These are phyloP conservation scores for Ectropis grisescens DNA, from an alignment of 1,140 invertebrate species.

Conservation along the genomic window DNA sequence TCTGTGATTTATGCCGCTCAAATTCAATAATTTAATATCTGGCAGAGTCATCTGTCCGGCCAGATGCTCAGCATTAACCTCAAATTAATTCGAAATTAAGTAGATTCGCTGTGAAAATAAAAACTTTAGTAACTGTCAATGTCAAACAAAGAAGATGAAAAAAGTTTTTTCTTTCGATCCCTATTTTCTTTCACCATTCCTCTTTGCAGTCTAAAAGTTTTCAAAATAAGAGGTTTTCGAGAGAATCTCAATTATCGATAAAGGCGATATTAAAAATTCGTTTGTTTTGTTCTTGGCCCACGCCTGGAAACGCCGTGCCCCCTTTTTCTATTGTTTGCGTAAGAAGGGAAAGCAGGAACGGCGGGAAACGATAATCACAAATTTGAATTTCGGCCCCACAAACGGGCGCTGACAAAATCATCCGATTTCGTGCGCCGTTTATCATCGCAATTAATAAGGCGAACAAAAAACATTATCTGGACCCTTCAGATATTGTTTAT, in stretches of 20 bases:
- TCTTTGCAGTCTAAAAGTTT: conserved; percentile 67
- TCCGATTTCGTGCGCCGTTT: conserved; percentile 59
- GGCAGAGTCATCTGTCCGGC: conserved; percentile 33
- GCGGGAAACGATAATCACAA: conserved; percentile 58
- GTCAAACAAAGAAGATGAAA: conserved; percentile 71
- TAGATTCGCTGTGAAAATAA: conserved; percentile 62
- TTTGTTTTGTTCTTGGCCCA: conserved; percentile 67
- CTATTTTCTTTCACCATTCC: conserved; percentile 65
- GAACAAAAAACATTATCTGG: conserved; percentile 49
- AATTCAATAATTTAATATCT: too few species aligned
- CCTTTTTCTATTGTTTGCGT: conserved; percentile 65
- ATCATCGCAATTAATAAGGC: conserved; percentile 57
- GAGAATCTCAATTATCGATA: conserved; percentile 70
- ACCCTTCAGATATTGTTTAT: conserved; percentile 33
- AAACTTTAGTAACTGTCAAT: conserved; percentile 66
- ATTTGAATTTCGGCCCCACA: conserved; percentile 60
- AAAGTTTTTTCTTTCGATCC: conserved; percentile 66
- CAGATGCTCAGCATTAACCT: conserved; percentile 42
- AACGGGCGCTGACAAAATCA: conserved; percentile 48
- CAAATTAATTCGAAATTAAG: conserved; percentile 63
- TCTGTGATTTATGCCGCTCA: too few species aligned
- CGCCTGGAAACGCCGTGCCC: conserved; percentile 52
- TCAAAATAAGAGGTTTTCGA: conserved; percentile 67
- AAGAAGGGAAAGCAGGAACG: conserved; percentile 52
- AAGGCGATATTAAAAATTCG: conserved; percentile 70